A percentile compares a stretch with the other conserved stretches of the same genome.
These are phyloP conservation scores for Chymomyza amoena DNA, from an alignment of 2,888 invertebrate species.

Conservation along the genomic window DNA sequence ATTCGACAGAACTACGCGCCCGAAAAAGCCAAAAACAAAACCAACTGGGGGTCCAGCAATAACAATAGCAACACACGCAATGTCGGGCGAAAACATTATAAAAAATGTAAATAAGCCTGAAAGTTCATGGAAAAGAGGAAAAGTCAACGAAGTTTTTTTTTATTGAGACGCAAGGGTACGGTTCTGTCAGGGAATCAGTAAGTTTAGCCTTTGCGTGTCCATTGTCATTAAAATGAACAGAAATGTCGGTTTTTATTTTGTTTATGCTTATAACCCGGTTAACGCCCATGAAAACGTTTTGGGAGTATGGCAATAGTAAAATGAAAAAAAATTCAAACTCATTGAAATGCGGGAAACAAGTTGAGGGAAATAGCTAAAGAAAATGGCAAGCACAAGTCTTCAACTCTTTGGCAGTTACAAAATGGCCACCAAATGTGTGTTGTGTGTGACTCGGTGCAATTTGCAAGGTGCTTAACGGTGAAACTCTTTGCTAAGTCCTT, in stretches of 20 bases:
- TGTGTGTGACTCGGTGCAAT: background rate
- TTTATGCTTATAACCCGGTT: conserved; percentile 47
- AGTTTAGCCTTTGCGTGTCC: conserved; percentile 50
- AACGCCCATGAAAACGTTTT: background rate
- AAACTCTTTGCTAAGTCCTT: background rate
- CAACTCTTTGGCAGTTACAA: too few species aligned
- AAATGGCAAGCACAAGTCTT: background rate
- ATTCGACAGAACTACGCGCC: conserved; percentile 25
- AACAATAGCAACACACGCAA: conserved; percentile 18
- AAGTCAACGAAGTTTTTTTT: background rate
- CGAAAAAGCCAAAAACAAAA: conserved; percentile 1
- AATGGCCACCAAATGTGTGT: too few species aligned
- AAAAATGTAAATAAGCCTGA: conserved; percentile 60
- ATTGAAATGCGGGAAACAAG: conserved; percentile 23
- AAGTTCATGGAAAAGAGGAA: conserved; percentile 53
- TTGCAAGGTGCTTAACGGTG: too few species aligned
- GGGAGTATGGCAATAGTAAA: background rate
- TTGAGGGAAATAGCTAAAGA: conserved; percentile 20
- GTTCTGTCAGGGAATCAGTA: background rate
- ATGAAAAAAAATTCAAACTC: background rate
- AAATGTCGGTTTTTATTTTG: background rate
- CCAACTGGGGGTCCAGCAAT: background rate
- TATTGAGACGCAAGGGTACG: background rate
- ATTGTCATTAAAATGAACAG: conserved; percentile 51
- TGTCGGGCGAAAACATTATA: conserved; percentile 42